Percentiles rank a stretch among this genome's conserved stretches.
These are phyloP conservation scores for Typhlichthys eigenmanni DNA, from an alignment of 2,797 vertebrate species.

Conservation along the genomic window DNA sequence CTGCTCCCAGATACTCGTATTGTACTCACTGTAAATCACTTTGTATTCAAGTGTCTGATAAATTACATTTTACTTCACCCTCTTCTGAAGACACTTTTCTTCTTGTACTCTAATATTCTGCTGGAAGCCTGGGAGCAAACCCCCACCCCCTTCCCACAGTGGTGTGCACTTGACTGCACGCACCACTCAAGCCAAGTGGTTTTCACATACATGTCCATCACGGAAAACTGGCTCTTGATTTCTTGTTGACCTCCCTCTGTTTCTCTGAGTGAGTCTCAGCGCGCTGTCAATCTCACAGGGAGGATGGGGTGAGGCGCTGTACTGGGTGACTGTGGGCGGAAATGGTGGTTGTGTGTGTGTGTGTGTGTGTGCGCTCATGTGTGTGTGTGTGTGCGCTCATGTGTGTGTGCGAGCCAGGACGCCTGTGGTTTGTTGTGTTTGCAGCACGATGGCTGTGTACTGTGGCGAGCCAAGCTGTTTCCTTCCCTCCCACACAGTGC, in stretches of 20 bases:
- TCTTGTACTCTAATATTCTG: too few species aligned
- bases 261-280: constrained; percentile 50
- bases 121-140: too few species aligned
- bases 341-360: constrained; percentile 26
- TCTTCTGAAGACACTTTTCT: too few species aligned
- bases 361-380: constrained; percentile 35
- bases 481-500: constrained; percentile 49
- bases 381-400: constrained; percentile 19
- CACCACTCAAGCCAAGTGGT: constrained; percentile 57
- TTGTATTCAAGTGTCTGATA: too few species aligned
- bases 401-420: constrained; percentile 27
- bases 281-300: constrained; percentile 59
- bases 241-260: constrained; percentile 42
- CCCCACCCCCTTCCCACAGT: too few species aligned
- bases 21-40: too few species aligned
- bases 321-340: constrained; percentile 31
- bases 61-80: too few species aligned
- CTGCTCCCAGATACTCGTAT: too few species aligned
- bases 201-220: constrained; percentile 61
- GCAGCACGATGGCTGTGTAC: constrained; percentile 65
- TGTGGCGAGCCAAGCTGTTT: constrained; percentile 58
- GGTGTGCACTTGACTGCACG: constrained; percentile 35
- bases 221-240: constrained; percentile 26
- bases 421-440: constrained; percentile 74
- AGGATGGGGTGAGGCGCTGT: constrained; percentile 5